phyloP scores from a whole-genome alignment of 2,113 vertebrate genomes.

The Hepsetus odoe region DNA sequence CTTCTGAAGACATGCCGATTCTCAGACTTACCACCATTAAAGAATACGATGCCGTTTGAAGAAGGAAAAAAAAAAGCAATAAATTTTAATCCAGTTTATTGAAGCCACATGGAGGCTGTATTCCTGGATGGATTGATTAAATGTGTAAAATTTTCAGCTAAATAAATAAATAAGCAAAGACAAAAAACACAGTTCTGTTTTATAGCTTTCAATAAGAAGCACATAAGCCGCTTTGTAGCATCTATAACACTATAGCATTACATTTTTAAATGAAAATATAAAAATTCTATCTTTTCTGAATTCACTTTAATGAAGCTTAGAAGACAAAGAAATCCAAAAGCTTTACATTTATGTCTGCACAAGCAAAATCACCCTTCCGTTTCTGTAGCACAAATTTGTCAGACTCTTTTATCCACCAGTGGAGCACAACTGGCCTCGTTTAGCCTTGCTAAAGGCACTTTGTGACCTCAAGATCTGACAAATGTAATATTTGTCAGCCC shows the following conservation, averaged over 20 bases:
- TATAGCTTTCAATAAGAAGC: background rate
- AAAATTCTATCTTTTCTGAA: background rate
- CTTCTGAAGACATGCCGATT: conserved; percentile 93
- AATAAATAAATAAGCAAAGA: background rate
- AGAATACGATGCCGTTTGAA: conserved; percentile 93
- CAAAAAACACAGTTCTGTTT: background rate
- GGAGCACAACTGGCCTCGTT: conserved; percentile 35
- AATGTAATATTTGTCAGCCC: conserved; percentile 31
- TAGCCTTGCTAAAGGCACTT: conserved; percentile 39
- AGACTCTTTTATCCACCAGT: conserved; percentile 25
- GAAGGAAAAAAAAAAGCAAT: conserved; percentile 85
- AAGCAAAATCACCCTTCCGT: conserved; percentile 1
- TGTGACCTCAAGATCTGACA: conserved; percentile 45
- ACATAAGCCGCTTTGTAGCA: background rate
- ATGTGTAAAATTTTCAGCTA: background rate
- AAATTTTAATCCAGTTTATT: conserved; percentile 88
- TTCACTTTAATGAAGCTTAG: background rate
- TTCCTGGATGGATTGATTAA: background rate
- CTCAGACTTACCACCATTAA: conserved; percentile 96
- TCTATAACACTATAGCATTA: background rate
- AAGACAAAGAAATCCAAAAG: background rate
- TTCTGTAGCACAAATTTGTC: conserved; percentile 25
- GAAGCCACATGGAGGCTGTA: conserved; percentile 20
- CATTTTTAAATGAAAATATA: background rate
- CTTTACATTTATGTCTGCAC: background rate